Conservation (phyloP, 1,140 invertebrate genomes). For the Lasioglossum albipes region DNA sequence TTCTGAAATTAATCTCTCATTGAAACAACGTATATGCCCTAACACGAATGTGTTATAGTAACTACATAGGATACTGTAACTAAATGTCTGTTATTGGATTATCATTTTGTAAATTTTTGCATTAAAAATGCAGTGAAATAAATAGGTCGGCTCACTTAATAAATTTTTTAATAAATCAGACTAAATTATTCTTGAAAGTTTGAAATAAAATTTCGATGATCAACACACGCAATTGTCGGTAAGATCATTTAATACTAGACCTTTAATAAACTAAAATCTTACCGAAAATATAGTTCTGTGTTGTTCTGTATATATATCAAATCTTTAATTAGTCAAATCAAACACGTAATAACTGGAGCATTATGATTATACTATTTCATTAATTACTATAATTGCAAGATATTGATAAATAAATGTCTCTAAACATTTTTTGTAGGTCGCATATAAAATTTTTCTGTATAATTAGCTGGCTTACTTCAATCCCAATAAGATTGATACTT, state of each 20-base stretch:
- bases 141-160: conserved; percentile 38
- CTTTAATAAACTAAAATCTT: conserved; percentile 21
- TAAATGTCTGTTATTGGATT: conserved; percentile 53
- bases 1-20: conserved; percentile 48
- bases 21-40: conserved; percentile 44
- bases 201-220: conserved; percentile 46
- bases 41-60: conserved; percentile 37
- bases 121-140: conserved; percentile 50
- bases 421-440: conserved; percentile 52
- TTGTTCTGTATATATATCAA: conserved; percentile 37
- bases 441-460: conserved; percentile 59
- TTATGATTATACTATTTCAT: conserved; percentile 55
- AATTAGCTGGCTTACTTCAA: conserved; percentile 35
- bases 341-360: conserved; percentile 50
- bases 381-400: conserved; percentile 50
- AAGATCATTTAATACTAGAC: conserved; percentile 43
- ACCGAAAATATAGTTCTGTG: conserved; percentile 40
- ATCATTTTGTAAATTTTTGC: conserved; percentile 51
- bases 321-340: conserved; percentile 49
- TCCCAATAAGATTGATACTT: conserved; percentile 55
- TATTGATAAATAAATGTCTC: conserved; percentile 62
- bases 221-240: conserved; percentile 16
- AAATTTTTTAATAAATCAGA: conserved; percentile 44
- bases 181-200: conserved; percentile 47
- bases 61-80: conserved; percentile 44